Evolutionary conservation across 2,888 invertebrate species (phyloP).

Genomic region (Megastigmus dorsalis): DNA sequence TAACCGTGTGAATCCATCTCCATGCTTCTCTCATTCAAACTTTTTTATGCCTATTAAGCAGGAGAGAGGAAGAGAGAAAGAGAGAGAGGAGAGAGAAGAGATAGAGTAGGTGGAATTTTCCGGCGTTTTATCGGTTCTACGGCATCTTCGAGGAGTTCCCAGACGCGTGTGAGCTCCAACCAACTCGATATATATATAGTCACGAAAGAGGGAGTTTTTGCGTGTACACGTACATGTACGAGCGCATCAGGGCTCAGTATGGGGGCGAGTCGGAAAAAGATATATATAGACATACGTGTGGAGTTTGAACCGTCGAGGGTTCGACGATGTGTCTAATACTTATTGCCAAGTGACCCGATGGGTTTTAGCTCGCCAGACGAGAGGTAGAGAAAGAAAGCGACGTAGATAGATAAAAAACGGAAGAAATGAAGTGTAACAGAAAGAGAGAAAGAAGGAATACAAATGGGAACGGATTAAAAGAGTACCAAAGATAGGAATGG

Average conservation of each 20-base stretch:
- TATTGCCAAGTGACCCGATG: background rate
- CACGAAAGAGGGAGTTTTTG: background rate
- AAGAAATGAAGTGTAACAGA: background rate
- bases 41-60: no score
- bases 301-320: background rate
- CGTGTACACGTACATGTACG: background rate
- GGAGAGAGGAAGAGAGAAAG: no score
- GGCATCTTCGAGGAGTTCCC: background rate
- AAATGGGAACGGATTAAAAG: background rate
- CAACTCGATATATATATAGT: no score
- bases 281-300: no score
- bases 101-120: background rate
- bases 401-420: background rate
- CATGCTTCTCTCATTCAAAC: no score
- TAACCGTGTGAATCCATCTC: no score
- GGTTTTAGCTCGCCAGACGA: background rate
- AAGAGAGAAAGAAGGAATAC: background rate
- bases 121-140: background rate
- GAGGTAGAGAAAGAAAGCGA: no score
- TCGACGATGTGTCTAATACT: background rate
- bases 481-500: no score
- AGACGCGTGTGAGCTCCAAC: background rate
- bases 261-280: background rate
- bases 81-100: no score
- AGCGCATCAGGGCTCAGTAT: background rate